Evolutionary conservation across 2,888 invertebrate species (phyloP).

Genomic region (Asteroscopus sphinx): DNA sequence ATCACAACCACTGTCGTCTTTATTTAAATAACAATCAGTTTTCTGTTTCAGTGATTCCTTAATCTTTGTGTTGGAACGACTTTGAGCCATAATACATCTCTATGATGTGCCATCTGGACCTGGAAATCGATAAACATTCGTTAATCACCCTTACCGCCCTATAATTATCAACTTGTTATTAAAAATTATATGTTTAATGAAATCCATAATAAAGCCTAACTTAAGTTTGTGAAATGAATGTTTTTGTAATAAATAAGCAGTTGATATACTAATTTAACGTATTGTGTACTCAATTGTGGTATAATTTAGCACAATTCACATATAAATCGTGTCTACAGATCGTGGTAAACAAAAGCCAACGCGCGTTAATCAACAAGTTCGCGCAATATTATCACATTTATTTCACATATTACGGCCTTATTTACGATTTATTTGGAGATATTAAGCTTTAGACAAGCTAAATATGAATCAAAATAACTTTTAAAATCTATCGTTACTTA

Average conservation of each 20-base stretch:
- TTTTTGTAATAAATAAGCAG: conserved; percentile 49
- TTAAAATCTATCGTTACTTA: conserved; percentile 72
- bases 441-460: conserved; percentile 54
- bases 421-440: conserved; percentile 52
- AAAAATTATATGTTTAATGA: conserved; percentile 61
- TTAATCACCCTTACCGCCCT: conserved; percentile 56
- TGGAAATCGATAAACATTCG: conserved; percentile 71
- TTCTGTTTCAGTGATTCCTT: conserved; percentile 63
- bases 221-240: conserved; percentile 33
- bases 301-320: conserved; percentile 66
- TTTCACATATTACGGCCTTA: conserved; percentile 59
- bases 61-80: conserved; percentile 64
- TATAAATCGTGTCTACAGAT: conserved; percentile 71
- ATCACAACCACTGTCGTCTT: conserved; percentile 62
- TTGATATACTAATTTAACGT: conserved; percentile 48
- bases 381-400: conserved; percentile 75
- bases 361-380: conserved; percentile 77
- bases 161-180: conserved; percentile 67
- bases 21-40: conserved; percentile 45
- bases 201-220: conserved; percentile 47
- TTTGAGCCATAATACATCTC: conserved; percentile 68
- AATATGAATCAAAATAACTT: conserved; percentile 65
- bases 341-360: conserved; percentile 82
- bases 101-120: conserved; percentile 74
- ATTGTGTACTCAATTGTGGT: conserved; percentile 51